Percentiles rank a stretch among this genome's conserved stretches.
Evolutionary conservation across 2,797 vertebrate species (phyloP).

Genomic region (Diglossa cyanea): DNA sequence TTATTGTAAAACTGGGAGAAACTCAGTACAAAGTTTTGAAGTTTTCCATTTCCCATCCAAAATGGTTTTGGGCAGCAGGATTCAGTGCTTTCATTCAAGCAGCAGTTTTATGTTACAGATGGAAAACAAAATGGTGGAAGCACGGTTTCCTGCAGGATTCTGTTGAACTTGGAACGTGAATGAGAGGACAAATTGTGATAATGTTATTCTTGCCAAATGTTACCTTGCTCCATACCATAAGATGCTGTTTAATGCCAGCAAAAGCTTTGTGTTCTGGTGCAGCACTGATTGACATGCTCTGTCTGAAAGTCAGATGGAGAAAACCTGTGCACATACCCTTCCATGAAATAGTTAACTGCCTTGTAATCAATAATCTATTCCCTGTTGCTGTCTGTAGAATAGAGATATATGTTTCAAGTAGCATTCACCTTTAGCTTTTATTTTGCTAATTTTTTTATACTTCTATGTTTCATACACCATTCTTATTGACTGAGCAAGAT

Average conservation of each 20-base stretch:
- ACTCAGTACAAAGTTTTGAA: neutral
- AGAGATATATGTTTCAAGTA: neutral
- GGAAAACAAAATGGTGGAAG: neutral
- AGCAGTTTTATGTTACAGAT: neutral
- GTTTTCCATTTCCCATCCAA: neutral
- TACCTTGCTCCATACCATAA: neutral
- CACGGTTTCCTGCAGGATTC: neutral
- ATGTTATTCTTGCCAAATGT: neutral
- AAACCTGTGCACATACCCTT: neutral
- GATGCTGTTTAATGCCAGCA: neutral
- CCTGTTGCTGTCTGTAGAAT: neutral
- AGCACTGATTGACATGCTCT: neutral
- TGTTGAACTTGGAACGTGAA: neutral
- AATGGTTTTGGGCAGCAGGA: accelerated
- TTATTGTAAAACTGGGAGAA: neutral
- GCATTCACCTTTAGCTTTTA: neutral
- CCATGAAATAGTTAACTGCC: neutral
- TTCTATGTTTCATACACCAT: neutral
- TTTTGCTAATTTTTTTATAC: neutral
- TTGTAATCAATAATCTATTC: neutral
- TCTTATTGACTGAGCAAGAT: neutral
- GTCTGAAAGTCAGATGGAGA: neutral
- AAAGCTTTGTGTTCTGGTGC: neutral
- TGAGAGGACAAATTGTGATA: neutral
- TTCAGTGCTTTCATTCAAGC: neutral